These are phyloP conservation scores for Bubo bubo DNA, from an alignment of 2,113 vertebrate genomes.

Conservation along the genomic window DNA sequence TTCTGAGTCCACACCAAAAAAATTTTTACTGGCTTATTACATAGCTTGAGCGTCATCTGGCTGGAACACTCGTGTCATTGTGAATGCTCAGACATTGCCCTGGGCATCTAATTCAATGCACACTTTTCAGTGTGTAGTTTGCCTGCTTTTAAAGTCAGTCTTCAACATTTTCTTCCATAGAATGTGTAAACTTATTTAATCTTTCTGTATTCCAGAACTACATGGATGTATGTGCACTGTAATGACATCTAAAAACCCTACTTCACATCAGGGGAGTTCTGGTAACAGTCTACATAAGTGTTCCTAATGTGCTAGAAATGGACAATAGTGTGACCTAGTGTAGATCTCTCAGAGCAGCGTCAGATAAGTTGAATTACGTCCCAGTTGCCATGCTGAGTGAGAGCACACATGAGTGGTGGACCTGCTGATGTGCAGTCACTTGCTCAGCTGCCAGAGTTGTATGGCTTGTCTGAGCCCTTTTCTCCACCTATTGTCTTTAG, in stretches of 20 bases:
- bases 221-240: not conserved
- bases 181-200: not conserved
- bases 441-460: not conserved
- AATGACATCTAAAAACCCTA: not conserved
- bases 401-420: accelerated
- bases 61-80: not conserved
- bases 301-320: not conserved
- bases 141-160: not conserved
- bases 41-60: not conserved
- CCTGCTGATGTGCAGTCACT: not conserved
- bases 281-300: not conserved
- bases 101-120: not conserved
- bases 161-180: not conserved
- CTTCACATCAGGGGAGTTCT: not conserved
- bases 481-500: not conserved
- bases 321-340: not conserved
- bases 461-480: not conserved
- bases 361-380: not conserved
- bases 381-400: not conserved
- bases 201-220: not conserved
- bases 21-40: not conserved
- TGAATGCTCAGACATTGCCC: not conserved
- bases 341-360: not conserved
- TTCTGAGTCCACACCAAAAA: not conserved
- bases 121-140: not conserved